Evolutionary conservation across 2,888 invertebrate genomes (phyloP).

Genomic region (Diabrotica balteata): DNA sequence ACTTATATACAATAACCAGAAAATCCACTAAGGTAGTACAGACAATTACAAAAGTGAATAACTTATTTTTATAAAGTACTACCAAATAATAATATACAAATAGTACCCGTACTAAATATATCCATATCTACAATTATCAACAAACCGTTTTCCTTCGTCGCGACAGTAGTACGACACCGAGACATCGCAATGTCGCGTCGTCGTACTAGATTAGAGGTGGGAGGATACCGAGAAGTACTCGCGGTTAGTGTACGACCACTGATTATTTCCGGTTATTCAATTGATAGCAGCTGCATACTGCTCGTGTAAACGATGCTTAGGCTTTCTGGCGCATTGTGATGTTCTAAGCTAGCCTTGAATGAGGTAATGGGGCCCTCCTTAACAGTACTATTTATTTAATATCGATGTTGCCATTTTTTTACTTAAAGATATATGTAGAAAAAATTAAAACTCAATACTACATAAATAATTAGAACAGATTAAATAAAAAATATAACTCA

Average conservation of each 20-base stretch:
- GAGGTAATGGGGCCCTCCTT: background rate
- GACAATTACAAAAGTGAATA: no score
- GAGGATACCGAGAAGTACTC: constrained; percentile 6
- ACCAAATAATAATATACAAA: no score
- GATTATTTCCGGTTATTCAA: constrained; percentile 6
- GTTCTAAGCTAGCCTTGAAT: constrained; percentile 11
- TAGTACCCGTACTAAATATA: constrained; percentile 5
- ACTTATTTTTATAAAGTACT: no score
- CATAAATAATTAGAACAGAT: no score
- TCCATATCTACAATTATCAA: constrained; percentile 1
- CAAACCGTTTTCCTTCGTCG: constrained; percentile 14
- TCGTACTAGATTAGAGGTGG: constrained; percentile 10
- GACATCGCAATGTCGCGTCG: constrained; percentile 13
- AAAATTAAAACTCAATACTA: background rate
- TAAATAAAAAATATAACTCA: no score
- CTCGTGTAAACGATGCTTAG: background rate
- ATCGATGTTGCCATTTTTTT: constrained; percentile 8
- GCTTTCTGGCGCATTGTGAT: constrained; percentile 8
- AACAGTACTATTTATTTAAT: constrained; percentile 2
- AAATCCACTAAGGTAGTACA: no score
- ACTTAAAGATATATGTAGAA: background rate
- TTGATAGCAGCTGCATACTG: background rate
- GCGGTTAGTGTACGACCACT: constrained; percentile 2
- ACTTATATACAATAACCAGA: no score
- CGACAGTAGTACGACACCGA: constrained; percentile 12